phyloP scores from a whole-genome alignment of 2,113 vertebrate genomes.

The Erinaceus europaeus region DNA sequence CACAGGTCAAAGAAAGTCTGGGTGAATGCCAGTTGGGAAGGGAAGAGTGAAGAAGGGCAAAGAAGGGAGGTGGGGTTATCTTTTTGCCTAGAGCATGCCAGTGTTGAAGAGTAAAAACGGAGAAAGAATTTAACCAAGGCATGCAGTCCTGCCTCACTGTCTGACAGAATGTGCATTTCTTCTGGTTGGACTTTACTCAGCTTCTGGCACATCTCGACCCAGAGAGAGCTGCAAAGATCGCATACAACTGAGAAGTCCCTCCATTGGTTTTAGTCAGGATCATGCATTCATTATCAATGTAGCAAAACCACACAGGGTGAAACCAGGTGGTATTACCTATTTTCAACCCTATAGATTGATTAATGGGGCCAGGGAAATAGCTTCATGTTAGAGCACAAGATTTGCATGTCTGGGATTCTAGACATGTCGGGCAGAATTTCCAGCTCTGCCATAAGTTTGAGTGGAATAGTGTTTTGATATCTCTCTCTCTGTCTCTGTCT shows the following conservation, averaged over 20 bases:
- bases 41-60: neutral
- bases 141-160: neutral
- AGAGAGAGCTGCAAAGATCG: neutral
- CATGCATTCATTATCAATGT: neutral
- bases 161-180: neutral
- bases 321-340: neutral
- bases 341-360: neutral
- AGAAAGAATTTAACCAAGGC: neutral
- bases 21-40: neutral
- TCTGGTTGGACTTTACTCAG: neutral
- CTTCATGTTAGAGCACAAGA: too few species aligned
- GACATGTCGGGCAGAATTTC: too few species aligned
- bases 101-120: neutral
- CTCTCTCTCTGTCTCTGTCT: too few species aligned
- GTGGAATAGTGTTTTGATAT: too few species aligned
- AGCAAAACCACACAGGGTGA: neutral
- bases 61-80: neutral
- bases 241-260: neutral
- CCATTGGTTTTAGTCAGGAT: neutral
- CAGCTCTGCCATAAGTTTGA: too few species aligned
- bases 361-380: rapidly evolving
- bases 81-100: neutral
- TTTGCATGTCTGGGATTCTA: too few species aligned
- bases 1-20: neutral
- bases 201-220: neutral